Base-by-base conservation (phyloP, 2,888 invertebrate genomes). In the Coleophora deauratella region DNA sequence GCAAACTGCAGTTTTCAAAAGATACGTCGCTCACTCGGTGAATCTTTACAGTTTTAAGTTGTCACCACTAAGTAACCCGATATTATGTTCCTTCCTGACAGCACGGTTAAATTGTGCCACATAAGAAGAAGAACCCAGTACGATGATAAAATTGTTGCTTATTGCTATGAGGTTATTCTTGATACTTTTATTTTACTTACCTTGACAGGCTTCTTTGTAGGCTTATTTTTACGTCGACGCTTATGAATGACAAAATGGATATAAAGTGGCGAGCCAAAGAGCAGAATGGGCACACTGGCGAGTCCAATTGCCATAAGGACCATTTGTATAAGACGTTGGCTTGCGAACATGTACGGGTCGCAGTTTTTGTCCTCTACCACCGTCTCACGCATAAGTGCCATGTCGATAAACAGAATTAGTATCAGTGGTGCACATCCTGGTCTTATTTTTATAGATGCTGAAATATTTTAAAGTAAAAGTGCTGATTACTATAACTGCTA, bases 401-500 rank as follows among this genome's bases (percentile, higher is more conserved):
- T 94, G 59, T 93, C 92, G 61, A 94, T 94, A 49, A 94, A 91
- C 11, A 91, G 87, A 41, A 94, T 91, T 0, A 95, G 84, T 8
- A 95, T 88, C 35, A 91, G 90, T 0, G 94, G 95, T 0, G 95
- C 93, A 57, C 91, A 91, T 1, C 72, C 69, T 0, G 89, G 61
- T 1, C 55, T 45, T 11, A 38, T 43, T n/a, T 62, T 58, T 9
- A 52, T 14, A 14, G 63, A 46, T 10, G 12, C 76, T 78, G 48
- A 7, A 50, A 51, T n/a, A 11, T 33, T 13, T 39, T 30, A 37
- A 11, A 40, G 9, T 32, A 11, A 35, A 11, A 9, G 21, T 42
- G 33, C 27, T 10, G 8, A n/a, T 33, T 8, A 1, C n/a, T 8
- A 8, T n/a, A 12, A 33, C 2, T n/a, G n/a, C n/a, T n/a, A n/a